phyloP scores from a whole-genome alignment of 2,797 vertebrate species.

The Melanitta fusca region DNA sequence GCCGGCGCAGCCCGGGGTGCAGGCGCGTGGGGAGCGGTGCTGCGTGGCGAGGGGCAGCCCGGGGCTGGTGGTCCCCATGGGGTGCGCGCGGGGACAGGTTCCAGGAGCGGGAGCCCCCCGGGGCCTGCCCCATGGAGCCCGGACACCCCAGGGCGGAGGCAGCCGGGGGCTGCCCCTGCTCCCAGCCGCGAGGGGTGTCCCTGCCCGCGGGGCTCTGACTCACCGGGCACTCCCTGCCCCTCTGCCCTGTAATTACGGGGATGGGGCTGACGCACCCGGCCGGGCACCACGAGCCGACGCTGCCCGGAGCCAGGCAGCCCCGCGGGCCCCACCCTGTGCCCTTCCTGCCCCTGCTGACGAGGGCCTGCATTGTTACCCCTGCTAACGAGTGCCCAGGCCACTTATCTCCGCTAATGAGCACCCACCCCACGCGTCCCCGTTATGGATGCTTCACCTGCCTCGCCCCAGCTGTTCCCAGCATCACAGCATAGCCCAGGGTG shows the following conservation, averaged over 20 bases:
- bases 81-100: no score
- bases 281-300: background rate
- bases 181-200: background rate
- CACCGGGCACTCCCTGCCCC: background rate
- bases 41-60: no score
- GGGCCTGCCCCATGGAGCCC: background rate
- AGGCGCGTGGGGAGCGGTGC: background rate
- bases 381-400: no score
- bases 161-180: background rate
- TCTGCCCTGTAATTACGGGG: background rate
- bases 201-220: background rate
- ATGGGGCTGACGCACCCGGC: background rate
- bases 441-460: background rate
- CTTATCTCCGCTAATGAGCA: no score
- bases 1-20: background rate
- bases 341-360: background rate
- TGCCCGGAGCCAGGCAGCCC: background rate
- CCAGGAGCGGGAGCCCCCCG: background rate
- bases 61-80: no score
- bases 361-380: background rate
- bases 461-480: no score
- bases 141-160: no score
- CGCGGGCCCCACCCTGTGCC: no score
- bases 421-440: background rate
- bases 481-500: no score